phyloP scores from a whole-genome alignment of 2,113 vertebrate species.

The Noturus placidus region DNA sequence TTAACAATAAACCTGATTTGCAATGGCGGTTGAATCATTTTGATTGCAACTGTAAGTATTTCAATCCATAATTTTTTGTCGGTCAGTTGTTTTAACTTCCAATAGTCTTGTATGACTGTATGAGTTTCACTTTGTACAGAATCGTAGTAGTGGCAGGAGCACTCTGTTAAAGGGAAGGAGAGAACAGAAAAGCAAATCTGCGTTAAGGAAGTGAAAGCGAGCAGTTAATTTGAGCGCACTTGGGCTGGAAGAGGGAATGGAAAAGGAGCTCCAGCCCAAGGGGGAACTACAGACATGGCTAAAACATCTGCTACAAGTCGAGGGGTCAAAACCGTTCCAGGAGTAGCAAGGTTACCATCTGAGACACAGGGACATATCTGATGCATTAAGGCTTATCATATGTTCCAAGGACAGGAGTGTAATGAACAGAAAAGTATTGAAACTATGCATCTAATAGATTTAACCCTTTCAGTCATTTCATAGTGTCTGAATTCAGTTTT shows the following conservation, averaged over 20 bases:
- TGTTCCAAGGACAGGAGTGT: conserved; percentile 8
- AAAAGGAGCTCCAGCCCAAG: conserved; percentile 39
- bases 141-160: conserved; percentile 69
- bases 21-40: too few species aligned
- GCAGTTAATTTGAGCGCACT: conserved; percentile 24
- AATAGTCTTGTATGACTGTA: not conserved
- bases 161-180: conserved; percentile 41
- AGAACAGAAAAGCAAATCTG: conserved; percentile 41
- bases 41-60: too few species aligned
- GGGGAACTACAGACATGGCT: conserved; percentile 13
- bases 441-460: not conserved
- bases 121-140: conserved; percentile 48
- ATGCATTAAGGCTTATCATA: not conserved
- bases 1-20: too few species aligned
- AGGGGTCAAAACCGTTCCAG: conserved; percentile 44
- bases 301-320: conserved; percentile 49
- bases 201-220: conserved; percentile 25
- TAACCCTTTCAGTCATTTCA: not conserved
- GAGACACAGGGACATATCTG: conserved; percentile 4
- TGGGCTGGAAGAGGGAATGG: conserved; percentile 29
- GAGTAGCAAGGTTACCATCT: conserved; percentile 58
- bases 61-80: not conserved
- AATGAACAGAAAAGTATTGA: not conserved
- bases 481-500: not conserved
- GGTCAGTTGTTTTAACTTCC: not conserved